phyloP scores from a whole-genome alignment of 2,888 invertebrate species.

The Seladonia tumulorum region DNA sequence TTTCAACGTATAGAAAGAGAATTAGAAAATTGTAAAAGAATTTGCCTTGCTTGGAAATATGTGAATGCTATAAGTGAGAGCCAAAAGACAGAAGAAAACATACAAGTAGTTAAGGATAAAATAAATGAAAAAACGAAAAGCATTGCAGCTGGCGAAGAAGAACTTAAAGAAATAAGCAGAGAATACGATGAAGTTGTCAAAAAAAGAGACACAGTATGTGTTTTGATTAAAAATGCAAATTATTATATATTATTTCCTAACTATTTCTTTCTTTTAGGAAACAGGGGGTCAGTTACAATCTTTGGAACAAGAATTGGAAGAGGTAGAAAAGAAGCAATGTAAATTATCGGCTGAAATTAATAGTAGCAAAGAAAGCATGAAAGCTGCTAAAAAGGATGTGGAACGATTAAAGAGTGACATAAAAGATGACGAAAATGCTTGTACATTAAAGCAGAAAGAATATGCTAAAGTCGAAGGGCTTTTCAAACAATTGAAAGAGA shows the following conservation, averaged over 20 bases:
- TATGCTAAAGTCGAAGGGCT: slow-evolving; percentile 87
- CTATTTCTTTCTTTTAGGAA: slow-evolving; percentile 85
- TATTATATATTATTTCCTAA: slow-evolving; percentile 17
- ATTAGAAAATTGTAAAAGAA: slow-evolving; percentile 91
- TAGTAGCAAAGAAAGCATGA: slow-evolving; percentile 88
- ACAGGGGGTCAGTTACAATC: slow-evolving; percentile 87
- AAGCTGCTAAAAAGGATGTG: slow-evolving; percentile 89
- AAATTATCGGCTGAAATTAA: slow-evolving; percentile 88
- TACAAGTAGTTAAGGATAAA: slow-evolving; percentile 86
- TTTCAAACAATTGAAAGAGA: slow-evolving; percentile 89
- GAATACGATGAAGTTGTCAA: slow-evolving; percentile 87
- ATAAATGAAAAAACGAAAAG: slow-evolving; percentile 86
- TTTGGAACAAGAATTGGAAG: slow-evolving; percentile 88
- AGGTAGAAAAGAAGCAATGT: slow-evolving; percentile 89
- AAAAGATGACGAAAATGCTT: slow-evolving; percentile 88
- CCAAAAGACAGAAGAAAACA: slow-evolving; percentile 85
- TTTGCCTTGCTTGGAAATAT: slow-evolving; percentile 91
- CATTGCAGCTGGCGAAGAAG: slow-evolving; percentile 86
- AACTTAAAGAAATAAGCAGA: slow-evolving; percentile 86
- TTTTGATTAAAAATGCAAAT: not conserved
- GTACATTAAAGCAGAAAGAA: slow-evolving; percentile 87
- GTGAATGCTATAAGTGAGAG: slow-evolving; percentile 85
- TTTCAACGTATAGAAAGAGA: slow-evolving; percentile 94
- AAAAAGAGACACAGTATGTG: slow-evolving; percentile 88
- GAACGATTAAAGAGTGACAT: slow-evolving; percentile 88